Base-by-base conservation (phyloP, 1,140 invertebrate species). In the Tetramorium simillimum region DNA sequence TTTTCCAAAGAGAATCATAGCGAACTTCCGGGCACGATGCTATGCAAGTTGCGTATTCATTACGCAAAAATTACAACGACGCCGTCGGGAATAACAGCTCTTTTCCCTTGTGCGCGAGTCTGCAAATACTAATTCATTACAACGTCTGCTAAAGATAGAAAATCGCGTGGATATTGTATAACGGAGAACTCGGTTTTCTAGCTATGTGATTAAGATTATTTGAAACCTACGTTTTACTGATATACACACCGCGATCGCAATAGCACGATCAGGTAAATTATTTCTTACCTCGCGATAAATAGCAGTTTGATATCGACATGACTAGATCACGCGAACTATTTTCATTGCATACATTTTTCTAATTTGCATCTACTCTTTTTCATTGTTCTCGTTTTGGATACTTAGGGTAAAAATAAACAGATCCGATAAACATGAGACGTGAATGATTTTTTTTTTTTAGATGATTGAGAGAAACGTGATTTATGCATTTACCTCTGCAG, bases 11-110 rank as follows among this genome's bases (percentile, higher is more conserved):
- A 85, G 82, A 78, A 78, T 85, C 82, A 69, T 67, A 65, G 75
- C 82, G 46, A 65, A 85, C 82, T 85, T 85, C 82, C 73, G 82
- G 73, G 53, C 46, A 65, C 73, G 82, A 85, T 85, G 72, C 81
- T 85, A 60, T 60, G 58, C 82, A 85, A 85, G 82, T 85, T 85
- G 82, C 62, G 75, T 78, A 78, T 78, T 85, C 82, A 85, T 85
- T 85, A 85, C 82, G 60, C 60, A 85, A 85, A 85, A 85, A 85
- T 85, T 85, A 85, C 82, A 78, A 78, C 58, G 75, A 78, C 63
- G 62, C 82, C 82, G 82, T 63, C 73, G 82, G 82, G 82, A 78
- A 76, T 78, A 78, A 85, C 82, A 85, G 82, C 82, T 78, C 82
- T 85, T 85, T 78, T 65, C 46, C 80, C 73, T 60, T 53, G 33